Percentiles rank a stretch among this genome's conserved stretches.
These are phyloP conservation scores for Chirona hameri DNA, from an alignment of 2,888 invertebrate genomes.

Conservation along the genomic window DNA sequence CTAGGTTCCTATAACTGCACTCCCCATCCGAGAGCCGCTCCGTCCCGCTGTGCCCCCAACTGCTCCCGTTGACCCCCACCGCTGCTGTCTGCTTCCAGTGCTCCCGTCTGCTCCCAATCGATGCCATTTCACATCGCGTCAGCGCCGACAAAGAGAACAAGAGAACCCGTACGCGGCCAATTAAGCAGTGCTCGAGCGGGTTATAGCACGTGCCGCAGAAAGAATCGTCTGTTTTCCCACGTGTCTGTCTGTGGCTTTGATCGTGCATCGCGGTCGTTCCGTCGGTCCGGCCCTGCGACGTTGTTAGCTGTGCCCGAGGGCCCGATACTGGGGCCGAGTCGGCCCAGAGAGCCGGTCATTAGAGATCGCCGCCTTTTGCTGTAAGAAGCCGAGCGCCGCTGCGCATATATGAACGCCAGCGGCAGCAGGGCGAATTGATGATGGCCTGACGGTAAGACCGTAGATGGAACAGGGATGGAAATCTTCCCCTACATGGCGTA, in stretches of 20 bases:
- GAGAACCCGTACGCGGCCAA: background rate
- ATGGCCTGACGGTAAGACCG: too few relatives aligned
- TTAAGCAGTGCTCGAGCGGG: background rate
- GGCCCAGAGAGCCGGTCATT: background rate
- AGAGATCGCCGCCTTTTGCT: background rate
- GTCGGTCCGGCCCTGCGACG: too few relatives aligned
- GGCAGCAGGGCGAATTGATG: too few relatives aligned
- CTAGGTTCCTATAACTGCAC: too few relatives aligned
- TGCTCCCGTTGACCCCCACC: too few relatives aligned
- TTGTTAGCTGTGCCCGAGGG: background rate
- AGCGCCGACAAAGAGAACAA: constrained; percentile 2
- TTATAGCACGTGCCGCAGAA: background rate
- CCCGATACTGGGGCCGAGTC: background rate
- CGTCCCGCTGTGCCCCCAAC: too few relatives aligned
- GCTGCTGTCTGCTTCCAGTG: too few relatives aligned
- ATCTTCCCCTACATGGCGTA: too few relatives aligned
- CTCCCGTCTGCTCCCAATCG: too few relatives aligned
- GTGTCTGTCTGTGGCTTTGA: background rate
- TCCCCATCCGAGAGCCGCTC: too few relatives aligned
- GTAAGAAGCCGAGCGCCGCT: background rate
- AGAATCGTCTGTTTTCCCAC: constrained; percentile 8
- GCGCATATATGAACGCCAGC: background rate
- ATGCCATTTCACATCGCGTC: background rate
- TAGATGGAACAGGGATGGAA: too few relatives aligned
- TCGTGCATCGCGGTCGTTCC: background rate